These are phyloP conservation scores for Epizoanthus stellaris DNA, from an alignment of 92 coral and sea anemone species.

Conservation along the genomic window DNA sequence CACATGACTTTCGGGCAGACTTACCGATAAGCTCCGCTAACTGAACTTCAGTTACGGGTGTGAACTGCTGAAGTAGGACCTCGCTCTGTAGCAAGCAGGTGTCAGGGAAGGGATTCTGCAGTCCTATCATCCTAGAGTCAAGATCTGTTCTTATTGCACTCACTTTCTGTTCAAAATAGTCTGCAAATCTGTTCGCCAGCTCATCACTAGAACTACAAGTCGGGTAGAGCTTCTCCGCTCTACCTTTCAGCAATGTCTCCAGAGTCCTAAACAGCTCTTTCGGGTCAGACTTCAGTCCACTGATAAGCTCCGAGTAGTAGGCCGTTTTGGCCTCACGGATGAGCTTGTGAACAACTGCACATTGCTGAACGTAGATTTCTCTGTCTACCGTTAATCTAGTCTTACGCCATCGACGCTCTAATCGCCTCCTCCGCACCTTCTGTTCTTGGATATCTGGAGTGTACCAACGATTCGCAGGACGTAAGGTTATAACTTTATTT, in stretches of 20 bases:
- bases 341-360: not conserved
- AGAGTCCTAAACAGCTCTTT: not conserved
- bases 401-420: constrained; percentile 13
- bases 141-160: constrained; percentile 11
- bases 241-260: not conserved
- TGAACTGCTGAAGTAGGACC: constrained; percentile 29
- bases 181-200: constrained; percentile 44
- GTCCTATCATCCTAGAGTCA: not conserved
- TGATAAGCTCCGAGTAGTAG: not conserved
- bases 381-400: constrained; percentile 21
- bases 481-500: not conserved
- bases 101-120: constrained; percentile 30
- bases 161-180: constrained; percentile 55
- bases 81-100: constrained; percentile 23
- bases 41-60: constrained; percentile 36
- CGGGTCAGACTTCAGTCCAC: not conserved
- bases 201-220: no score
- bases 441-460: not conserved
- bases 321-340: not conserved
- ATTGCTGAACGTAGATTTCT: not conserved
- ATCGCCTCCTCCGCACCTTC: constrained; percentile 5
- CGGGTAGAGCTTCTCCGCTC: not conserved
- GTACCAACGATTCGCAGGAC: not conserved
- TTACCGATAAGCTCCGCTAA: constrained; percentile 18
- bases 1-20: constrained; percentile 35